Conservation (phyloP, 2,888 invertebrate species). For the Drosophila histrio region DNA sequence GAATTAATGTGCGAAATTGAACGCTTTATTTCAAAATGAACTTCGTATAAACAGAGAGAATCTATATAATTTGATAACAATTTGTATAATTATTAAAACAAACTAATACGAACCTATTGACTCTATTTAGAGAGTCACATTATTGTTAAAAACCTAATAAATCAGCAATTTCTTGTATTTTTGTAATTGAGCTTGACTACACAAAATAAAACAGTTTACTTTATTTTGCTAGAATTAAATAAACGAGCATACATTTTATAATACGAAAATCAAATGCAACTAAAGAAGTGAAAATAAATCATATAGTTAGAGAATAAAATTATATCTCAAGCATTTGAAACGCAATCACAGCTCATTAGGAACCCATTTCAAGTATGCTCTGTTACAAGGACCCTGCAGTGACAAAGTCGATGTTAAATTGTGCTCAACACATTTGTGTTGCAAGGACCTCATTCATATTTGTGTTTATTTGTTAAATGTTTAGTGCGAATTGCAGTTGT, state of each 20-base stretch:
- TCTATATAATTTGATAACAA: too few relatives aligned
- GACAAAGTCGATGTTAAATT: slow-evolving; percentile 32
- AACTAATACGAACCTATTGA: too few relatives aligned
- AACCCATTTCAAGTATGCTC: slow-evolving; percentile 9
- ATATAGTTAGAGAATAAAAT: background rate
- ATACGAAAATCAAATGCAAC: background rate
- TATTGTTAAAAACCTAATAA: too few relatives aligned
- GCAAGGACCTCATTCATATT: slow-evolving; percentile 37
- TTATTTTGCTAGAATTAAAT: background rate
- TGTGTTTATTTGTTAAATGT: slow-evolving; percentile 53
- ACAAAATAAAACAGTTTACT: too few relatives aligned
- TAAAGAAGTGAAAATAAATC: too few relatives aligned
- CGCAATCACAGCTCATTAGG: slow-evolving; percentile 36
- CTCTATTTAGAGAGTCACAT: too few relatives aligned
- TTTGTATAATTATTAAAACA: too few relatives aligned
- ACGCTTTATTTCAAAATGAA: too few relatives aligned
- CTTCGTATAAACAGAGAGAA: too few relatives aligned
- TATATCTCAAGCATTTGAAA: background rate
- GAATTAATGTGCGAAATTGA: too few relatives aligned
- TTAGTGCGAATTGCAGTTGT: slow-evolving; percentile 22
- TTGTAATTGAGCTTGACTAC: too few relatives aligned
- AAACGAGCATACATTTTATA: background rate
- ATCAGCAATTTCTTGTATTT: too few relatives aligned
- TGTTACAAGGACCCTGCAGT: background rate
- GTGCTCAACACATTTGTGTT: slow-evolving; percentile 33